Evolutionary conservation across 2,888 invertebrate genomes (phyloP).

Genomic region (Homarus gammarus): DNA sequence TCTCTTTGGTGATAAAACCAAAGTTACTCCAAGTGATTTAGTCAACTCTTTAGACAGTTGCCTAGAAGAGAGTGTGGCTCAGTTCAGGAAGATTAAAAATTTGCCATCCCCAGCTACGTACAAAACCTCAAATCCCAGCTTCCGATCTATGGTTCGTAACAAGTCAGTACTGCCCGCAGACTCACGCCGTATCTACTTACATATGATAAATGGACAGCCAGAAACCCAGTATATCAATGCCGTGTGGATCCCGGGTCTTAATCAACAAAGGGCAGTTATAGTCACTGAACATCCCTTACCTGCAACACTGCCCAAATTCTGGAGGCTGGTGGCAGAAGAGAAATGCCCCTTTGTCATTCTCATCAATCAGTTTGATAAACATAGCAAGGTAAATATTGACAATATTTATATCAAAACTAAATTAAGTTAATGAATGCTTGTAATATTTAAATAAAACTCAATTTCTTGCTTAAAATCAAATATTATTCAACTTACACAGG

Average conservation of each 20-base stretch:
- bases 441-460: too few species aligned
- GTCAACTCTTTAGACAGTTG: background rate
- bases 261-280: background rate
- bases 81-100: conserved; percentile 27
- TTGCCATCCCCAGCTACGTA: conserved; percentile 32
- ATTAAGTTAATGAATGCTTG: too few species aligned
- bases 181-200: background rate
- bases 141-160: conserved; percentile 3
- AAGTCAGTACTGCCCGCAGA: conserved; percentile 31
- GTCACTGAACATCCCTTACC: conserved; percentile 52
- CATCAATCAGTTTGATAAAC: conserved; percentile 17
- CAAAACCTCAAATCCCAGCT: background rate
- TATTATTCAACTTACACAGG: too few species aligned
- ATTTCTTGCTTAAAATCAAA: too few species aligned
- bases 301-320: conserved; percentile 24
- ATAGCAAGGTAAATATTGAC: background rate
- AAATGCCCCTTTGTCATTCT: conserved; percentile 21
- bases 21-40: background rate
- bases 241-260: conserved; percentile 7
- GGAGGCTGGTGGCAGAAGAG: conserved; percentile 44
- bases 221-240: conserved; percentile 49
- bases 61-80: background rate
- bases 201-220: background rate
- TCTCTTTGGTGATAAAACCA: conserved; percentile 39
- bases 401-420: too few species aligned